Evolutionary conservation across 2,797 vertebrate genomes (phyloP).

Genomic region (Microtus californicus): DNA sequence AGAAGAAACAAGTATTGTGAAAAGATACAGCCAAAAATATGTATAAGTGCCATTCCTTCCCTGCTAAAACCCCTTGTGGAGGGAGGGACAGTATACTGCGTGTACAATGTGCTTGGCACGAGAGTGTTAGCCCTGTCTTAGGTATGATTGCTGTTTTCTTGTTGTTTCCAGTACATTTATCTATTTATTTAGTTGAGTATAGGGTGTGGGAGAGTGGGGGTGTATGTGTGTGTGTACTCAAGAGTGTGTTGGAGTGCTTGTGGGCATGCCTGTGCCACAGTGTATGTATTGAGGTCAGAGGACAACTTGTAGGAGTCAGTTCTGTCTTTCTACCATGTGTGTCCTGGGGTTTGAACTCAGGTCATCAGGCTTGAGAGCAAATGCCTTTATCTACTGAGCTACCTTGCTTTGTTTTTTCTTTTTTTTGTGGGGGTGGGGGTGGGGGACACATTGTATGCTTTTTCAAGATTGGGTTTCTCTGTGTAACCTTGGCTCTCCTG

Average conservation of each 20-base stretch:
- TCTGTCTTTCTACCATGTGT: background rate
- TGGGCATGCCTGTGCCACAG: background rate
- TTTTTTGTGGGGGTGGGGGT: rapidly evolving
- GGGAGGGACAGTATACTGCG: background rate
- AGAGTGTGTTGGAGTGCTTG: background rate
- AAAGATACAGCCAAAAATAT: background rate
- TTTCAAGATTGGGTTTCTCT: background rate
- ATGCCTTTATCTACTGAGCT: background rate
- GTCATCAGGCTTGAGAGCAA: background rate
- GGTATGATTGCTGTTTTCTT: background rate
- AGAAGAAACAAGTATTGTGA: background rate
- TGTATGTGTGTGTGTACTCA: background rate
- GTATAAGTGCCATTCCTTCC: rapidly evolving
- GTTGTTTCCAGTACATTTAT: background rate
- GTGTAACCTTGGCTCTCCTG: background rate
- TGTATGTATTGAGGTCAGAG: background rate
- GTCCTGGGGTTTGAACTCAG: background rate
- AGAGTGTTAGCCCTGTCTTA: background rate
- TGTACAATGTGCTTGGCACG: rapidly evolving
- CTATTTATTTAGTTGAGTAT: background rate
- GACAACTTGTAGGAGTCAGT: background rate
- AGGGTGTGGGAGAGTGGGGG: background rate
- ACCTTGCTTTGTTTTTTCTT: background rate
- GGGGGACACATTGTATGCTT: background rate
- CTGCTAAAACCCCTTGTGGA: rapidly evolving